These are phyloP conservation scores for Dioctria linearis DNA, from an alignment of 2,888 invertebrate species.

Conservation along the genomic window DNA sequence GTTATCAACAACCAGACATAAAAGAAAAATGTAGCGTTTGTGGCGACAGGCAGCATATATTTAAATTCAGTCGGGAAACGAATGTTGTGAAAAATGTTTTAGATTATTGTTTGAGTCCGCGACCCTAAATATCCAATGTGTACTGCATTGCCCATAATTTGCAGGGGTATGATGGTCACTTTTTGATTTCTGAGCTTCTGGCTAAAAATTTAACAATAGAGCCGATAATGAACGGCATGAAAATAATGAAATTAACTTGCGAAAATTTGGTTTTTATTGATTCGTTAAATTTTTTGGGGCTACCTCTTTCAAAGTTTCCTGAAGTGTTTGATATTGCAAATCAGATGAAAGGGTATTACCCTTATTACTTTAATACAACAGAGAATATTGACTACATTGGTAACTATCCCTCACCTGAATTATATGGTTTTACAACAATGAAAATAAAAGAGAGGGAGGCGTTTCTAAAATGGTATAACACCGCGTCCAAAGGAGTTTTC, in stretches of 20 bases:
- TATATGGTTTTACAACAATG: conserved; percentile 43
- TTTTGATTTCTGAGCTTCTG: conserved; percentile 38
- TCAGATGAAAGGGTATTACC: conserved; percentile 33
- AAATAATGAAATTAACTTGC: conserved; percentile 38
- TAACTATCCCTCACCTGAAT: conserved; percentile 26
- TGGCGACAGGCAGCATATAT: too few species aligned
- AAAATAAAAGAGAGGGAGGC: conserved; percentile 1
- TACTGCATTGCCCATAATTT: conserved; percentile 43
- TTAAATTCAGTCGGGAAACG: too few species aligned
- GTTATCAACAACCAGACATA: too few species aligned
- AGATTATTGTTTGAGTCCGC: background rate
- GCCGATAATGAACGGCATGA: conserved; percentile 27
- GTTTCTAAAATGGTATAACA: too few species aligned
- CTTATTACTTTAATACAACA: conserved; percentile 42
- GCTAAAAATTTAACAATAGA: conserved; percentile 40
- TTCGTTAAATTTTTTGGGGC: conserved; percentile 42
- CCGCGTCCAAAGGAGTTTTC: too few species aligned
- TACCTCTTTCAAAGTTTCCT: conserved; percentile 24
- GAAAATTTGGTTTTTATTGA: conserved; percentile 28
- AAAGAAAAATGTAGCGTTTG: too few species aligned
- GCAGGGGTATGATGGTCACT: conserved; percentile 33
- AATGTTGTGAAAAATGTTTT: background rate
- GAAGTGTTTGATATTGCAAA: conserved; percentile 41
- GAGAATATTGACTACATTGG: conserved; percentile 48
- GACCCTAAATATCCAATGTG: conserved; percentile 4